Conservation (phyloP, 1,140 invertebrate species). For the Drosophila pectinifera region DNA sequence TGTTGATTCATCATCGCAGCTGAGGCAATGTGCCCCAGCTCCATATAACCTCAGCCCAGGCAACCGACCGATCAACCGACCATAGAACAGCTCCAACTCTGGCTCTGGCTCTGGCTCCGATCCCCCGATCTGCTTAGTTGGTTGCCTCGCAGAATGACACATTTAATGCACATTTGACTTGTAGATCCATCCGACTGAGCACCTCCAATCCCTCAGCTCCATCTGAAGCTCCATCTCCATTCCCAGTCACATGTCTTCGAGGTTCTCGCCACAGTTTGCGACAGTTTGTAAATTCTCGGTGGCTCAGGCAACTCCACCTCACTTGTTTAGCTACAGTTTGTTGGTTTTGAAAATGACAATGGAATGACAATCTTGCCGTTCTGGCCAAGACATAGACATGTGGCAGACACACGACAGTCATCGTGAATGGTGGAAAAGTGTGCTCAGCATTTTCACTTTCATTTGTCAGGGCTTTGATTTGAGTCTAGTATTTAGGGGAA, state of each 20-base stretch:
- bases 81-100: slow-evolving; percentile 38
- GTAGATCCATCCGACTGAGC: slow-evolving; percentile 74
- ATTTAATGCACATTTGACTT: slow-evolving; percentile 84
- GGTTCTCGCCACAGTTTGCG: slow-evolving; percentile 23
- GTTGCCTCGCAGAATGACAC: slow-evolving; percentile 77
- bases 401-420: slow-evolving; percentile 36
- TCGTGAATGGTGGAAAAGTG: slow-evolving; percentile 26
- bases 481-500: neutral
- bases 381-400: slow-evolving; percentile 44
- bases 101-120: slow-evolving; percentile 41
- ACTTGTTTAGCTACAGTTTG: slow-evolving; percentile 79
- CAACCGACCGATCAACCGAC: slow-evolving; percentile 70
- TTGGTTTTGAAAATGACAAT: slow-evolving; percentile 84
- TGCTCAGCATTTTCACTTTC: slow-evolving; percentile 34
- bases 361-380: slow-evolving; percentile 61
- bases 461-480: slow-evolving; percentile 14
- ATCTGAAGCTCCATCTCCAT: neutral
- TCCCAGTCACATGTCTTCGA: slow-evolving; percentile 41
- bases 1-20: slow-evolving; percentile 70
- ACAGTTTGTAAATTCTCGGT: slow-evolving; percentile 63
- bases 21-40: slow-evolving; percentile 32
- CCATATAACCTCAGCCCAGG: slow-evolving; percentile 74
- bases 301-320: slow-evolving; percentile 33
- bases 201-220: slow-evolving; percentile 18
- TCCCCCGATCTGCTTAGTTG: slow-evolving; percentile 49